Conservation (phyloP, 2,888 invertebrate species). For the Neocrepidodera transversa region DNA sequence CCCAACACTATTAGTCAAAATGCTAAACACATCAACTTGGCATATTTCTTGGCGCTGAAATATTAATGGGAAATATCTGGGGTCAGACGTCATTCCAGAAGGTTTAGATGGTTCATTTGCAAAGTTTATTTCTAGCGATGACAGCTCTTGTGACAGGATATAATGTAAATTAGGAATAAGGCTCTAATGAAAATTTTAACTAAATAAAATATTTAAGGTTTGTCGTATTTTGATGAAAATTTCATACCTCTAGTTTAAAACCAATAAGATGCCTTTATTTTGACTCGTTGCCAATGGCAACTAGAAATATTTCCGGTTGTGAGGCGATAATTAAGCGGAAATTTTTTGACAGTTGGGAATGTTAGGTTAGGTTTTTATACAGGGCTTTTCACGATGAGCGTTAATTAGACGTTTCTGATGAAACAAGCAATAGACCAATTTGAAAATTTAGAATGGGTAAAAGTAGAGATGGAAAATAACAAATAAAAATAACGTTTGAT, state of each 20-base stretch:
- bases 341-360: no score
- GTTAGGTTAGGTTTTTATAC: no score
- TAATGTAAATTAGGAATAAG: conserved; percentile 32
- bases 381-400: no score
- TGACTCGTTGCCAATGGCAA: no score
- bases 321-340: no score
- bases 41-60: conserved; percentile 35
- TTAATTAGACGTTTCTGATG: no score
- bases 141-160: conserved; percentile 31
- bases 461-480: no score
- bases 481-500: no score
- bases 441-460: no score
- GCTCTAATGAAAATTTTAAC: conserved; percentile 28
- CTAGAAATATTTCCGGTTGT: no score
- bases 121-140: conserved; percentile 35
- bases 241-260: not conserved
- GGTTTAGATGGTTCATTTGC: conserved; percentile 34
- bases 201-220: conserved; percentile 1
- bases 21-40: conserved; percentile 21
- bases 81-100: conserved; percentile 31
- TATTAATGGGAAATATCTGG: conserved; percentile 34
- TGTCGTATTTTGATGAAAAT: not conserved
- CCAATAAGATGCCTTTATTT: no score
- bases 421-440: no score
- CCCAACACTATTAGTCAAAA: conserved; percentile 32